Evolutionary conservation across 2,797 vertebrate species (phyloP).

Genomic region (Parauchenoglanis punctatus): DNA sequence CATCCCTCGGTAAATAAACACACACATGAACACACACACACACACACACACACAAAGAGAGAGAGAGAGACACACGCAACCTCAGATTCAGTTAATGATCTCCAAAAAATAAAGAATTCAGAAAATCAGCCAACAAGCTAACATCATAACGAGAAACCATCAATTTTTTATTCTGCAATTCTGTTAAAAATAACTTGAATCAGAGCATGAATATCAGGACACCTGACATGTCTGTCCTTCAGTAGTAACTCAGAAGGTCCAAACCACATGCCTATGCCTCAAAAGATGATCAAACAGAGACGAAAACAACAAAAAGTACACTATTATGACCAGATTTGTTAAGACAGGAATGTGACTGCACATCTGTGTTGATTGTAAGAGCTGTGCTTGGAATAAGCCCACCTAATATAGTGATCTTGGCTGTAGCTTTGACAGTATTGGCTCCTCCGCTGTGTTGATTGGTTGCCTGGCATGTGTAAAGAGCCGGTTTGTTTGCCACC

Average conservation of each 20-base stretch:
- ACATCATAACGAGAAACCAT: not conserved
- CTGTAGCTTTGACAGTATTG: slow-evolving; percentile 89
- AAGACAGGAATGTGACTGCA: not conserved
- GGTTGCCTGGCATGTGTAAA: slow-evolving; percentile 92
- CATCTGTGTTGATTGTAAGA: not conserved
- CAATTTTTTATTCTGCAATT: not conserved
- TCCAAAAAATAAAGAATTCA: not conserved
- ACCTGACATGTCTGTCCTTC: not conserved
- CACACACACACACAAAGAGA: not conserved
- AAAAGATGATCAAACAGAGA: not conserved
- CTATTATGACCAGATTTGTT: not conserved
- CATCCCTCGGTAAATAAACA: slow-evolving; percentile 7
- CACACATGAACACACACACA: slow-evolving; percentile 11
- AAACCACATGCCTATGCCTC: not conserved
- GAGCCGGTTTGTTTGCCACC: slow-evolving; percentile 84
- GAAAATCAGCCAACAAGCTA: not conserved
- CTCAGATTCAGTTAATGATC: slow-evolving; percentile 25
- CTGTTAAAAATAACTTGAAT: not conserved
- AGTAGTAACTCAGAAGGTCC: not conserved
- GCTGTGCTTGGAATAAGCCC: slow-evolving; percentile 15
- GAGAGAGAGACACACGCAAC: slow-evolving; percentile 11
- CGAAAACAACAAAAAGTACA: not conserved
- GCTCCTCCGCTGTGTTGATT: slow-evolving; percentile 90
- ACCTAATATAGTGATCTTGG: slow-evolving; percentile 88
- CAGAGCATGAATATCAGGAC: not conserved